These are phyloP conservation scores for Ephydatia muelleri DNA, from an alignment of 37 sponge, comb jelly and placozoan species.

Conservation along the genomic window DNA sequence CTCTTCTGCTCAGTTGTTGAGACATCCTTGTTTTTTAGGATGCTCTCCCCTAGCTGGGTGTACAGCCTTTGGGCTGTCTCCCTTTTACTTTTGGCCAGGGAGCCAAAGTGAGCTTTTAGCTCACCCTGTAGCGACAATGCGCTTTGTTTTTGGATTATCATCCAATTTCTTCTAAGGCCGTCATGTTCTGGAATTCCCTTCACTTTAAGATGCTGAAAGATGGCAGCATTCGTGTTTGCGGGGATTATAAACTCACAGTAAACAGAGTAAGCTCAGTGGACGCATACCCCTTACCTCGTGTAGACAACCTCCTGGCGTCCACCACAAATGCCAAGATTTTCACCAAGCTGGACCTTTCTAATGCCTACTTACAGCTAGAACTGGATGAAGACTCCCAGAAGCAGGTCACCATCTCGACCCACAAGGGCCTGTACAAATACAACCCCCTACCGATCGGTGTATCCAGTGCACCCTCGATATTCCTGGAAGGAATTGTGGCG, in stretches of 20 bases:
- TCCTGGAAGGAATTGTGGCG: constrained; percentile 66
- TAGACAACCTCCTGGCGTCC: constrained; percentile 43
- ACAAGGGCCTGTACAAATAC: constrained; percentile 56
- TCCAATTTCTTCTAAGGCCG: too few species aligned
- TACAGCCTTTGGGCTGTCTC: too few species aligned
- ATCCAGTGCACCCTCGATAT: constrained; percentile 55
- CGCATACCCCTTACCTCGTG: constrained; percentile 41
- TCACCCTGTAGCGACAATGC: too few species aligned
- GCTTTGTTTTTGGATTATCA: too few species aligned
- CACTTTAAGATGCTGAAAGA: background rate
- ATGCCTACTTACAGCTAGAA: constrained; percentile 17
- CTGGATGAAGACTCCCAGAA: constrained; percentile 28
- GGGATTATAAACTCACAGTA: constrained; percentile 57
- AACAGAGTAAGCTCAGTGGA: constrained; percentile 15
- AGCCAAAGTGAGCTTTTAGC: too few species aligned
- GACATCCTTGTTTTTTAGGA: too few species aligned
- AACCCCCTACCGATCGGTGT: constrained; percentile 68
- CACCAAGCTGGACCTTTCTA: too few species aligned
- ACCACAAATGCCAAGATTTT: too few species aligned
- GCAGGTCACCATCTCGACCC: constrained; percentile 59
- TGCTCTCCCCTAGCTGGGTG: too few species aligned
- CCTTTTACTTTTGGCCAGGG: too few species aligned
- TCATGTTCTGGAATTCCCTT: too few species aligned
- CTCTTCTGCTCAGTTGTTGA: too few species aligned
- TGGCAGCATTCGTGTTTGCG: constrained; percentile 41